Base-by-base conservation (phyloP, 2,797 vertebrate species). In the Brachymystax lenok region DNA sequence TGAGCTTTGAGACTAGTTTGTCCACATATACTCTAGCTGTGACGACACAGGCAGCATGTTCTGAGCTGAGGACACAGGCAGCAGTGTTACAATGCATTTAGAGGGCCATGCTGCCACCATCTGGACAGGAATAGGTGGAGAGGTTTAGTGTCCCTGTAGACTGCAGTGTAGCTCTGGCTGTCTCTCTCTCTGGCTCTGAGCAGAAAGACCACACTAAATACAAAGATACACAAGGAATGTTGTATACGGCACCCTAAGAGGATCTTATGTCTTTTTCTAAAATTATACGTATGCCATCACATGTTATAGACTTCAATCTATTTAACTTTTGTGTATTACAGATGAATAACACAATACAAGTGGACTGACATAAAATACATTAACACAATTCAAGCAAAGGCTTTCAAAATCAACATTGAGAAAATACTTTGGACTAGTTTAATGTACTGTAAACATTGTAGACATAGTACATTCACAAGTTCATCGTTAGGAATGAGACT, bases 31-130 rank as follows among this genome's bases (percentile, higher is more conserved):
- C 19, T 5, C 14, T 14, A 14, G 27, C 4, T 67, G 27, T 67
- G 64, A 35, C 5, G 14, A 67, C 21, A 67, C 28, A 33, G 28
- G 10, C 64, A 67, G 14, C 27, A 17, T 14, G 72, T 74, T 73
- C 40, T 46, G 40, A 46, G 40, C 6, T n/a, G 6, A 59, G 54
- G 5, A 19, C 54, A 59, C 16, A 59, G 19, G 5, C 54, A 27
- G 24, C 61, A 64, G 40, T 13, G 24, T 28, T 59, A 46, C 13
- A 46, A 46, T 13, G 40, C 40, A 46, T 46, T 24, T 73, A 13
- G 21, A 21, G 79, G 33, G 16, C 17, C 63, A 92, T 77, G 82
- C 87, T 90, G 90, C 91, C 92, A 82, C 79, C 89, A 77, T 77
- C 79, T 93, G 92, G 90, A 77, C 78, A 81, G 69, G 73, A 54